Evolutionary conservation across 2,888 invertebrate species (phyloP).

Genomic region (Trichopria drosophilae): DNA sequence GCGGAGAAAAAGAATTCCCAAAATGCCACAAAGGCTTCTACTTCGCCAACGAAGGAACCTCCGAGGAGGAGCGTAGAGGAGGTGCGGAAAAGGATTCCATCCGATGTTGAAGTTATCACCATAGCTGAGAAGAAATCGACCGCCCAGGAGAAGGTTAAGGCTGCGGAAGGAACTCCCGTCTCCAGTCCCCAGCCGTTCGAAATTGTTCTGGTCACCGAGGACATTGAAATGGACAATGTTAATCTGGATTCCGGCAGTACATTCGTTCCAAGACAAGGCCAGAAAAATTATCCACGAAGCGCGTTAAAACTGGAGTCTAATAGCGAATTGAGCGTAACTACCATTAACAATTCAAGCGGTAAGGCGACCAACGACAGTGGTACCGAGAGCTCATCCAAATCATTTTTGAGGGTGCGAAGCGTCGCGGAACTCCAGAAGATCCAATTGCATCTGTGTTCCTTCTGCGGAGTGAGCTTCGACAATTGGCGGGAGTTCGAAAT

Average conservation of each 20-base stretch:
- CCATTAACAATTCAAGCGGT: not conserved
- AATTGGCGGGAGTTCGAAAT: conserved; percentile 3
- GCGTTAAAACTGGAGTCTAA: no score
- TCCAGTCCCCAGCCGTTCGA: no score
- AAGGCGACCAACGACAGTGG: conserved; percentile 9
- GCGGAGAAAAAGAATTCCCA: no score
- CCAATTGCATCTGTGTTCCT: conserved; percentile 16
- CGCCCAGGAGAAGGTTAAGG: not conserved
- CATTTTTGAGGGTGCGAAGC: conserved; percentile 37
- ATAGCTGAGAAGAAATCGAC: not conserved
- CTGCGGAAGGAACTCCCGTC: not conserved
- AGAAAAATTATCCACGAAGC: no score
- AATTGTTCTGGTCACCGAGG: no score
- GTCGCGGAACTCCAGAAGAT: conserved; percentile 29
- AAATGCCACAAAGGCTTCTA: no score
- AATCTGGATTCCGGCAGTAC: no score
- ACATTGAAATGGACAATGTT: no score
- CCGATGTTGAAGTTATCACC: not conserved
- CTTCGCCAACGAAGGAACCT: no score
- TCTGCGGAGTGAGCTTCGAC: conserved; percentile 29
- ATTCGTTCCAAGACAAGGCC: no score
- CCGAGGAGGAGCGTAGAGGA: no score
- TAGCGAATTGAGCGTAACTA: conserved; percentile 3
- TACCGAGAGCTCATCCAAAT: conserved; percentile 5
- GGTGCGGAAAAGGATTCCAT: no score